Evolutionary conservation across 2,113 vertebrate species (phyloP).

Genomic region (Carassius auratus): DNA sequence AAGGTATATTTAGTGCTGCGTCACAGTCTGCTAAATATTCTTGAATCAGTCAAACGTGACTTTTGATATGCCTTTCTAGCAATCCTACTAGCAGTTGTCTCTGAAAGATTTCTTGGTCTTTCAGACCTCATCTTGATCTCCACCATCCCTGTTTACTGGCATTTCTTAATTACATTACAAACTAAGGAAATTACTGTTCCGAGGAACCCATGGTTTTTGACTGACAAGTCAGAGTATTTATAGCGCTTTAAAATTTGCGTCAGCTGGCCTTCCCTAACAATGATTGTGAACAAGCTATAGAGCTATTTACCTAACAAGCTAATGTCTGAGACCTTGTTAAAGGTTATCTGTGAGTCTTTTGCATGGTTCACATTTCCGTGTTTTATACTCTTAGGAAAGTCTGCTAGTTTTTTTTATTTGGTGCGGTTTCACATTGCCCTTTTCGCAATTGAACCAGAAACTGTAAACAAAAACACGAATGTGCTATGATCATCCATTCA

Average conservation of each 20-base stretch:
- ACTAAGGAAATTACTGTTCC: background rate
- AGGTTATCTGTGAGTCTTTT: background rate
- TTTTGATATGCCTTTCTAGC: background rate
- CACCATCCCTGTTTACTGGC: background rate
- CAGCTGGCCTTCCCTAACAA: background rate
- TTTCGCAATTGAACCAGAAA: background rate
- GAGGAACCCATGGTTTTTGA: background rate
- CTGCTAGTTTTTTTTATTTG: no score
- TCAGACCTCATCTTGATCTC: background rate
- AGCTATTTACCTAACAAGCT: background rate
- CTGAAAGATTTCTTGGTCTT: background rate
- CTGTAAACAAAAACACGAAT: background rate
- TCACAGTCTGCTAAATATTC: no score
- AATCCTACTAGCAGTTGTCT: background rate
- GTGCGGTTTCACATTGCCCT: no score
- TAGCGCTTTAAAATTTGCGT: background rate
- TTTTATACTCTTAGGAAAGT: background rate
- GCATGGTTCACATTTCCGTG: background rate
- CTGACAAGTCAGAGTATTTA: background rate
- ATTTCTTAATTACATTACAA: background rate
- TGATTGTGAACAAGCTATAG: constrained; percentile 8
- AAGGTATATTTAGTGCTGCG: background rate
- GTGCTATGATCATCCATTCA: background rate
- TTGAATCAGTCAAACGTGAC: no score
- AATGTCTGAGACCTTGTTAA: background rate